Conservation (phyloP, 2,797 vertebrate genomes). For the Takifugu rubripes region DNA sequence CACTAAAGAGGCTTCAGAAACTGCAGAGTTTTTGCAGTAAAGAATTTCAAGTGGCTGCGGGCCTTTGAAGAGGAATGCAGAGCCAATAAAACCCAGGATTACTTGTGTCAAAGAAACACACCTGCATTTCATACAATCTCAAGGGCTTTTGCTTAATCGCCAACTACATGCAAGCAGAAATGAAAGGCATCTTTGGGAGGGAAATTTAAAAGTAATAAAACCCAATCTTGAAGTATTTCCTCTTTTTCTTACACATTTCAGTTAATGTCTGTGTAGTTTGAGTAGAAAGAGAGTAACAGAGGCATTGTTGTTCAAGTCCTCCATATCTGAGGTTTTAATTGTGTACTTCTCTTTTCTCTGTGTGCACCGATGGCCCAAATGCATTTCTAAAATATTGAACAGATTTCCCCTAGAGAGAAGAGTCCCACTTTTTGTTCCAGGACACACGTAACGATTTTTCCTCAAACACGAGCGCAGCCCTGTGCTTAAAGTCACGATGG, state of each 20-base stretch:
- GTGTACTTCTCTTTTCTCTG: neutral
- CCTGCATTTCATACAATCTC: slow-evolving; percentile 64
- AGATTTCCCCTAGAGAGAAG: too few species aligned
- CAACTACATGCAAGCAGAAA: slow-evolving; percentile 26
- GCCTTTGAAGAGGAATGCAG: slow-evolving; percentile 57
- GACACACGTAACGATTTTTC: too few species aligned
- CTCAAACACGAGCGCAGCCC: too few species aligned
- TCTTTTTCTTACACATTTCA: slow-evolving; percentile 41
- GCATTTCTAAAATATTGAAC: neutral
- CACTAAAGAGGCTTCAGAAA: slow-evolving; percentile 65
- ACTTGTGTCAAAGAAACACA: slow-evolving; percentile 69
- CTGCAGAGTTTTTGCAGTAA: slow-evolving; percentile 65
- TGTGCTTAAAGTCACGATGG: too few species aligned
- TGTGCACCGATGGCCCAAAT: neutral
- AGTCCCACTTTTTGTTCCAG: too few species aligned
- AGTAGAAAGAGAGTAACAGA: neutral
- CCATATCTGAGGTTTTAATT: neutral
- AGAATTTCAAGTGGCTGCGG: slow-evolving; percentile 72
- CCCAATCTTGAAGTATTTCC: slow-evolving; percentile 20
- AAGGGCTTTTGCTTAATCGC: slow-evolving; percentile 38
- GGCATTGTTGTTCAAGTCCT: neutral
- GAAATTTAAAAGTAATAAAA: slow-evolving; percentile 47
- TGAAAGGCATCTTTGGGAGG: slow-evolving; percentile 25
- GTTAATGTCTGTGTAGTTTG: slow-evolving; percentile 22
- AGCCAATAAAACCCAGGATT: slow-evolving; percentile 68